Percentiles rank a stretch among this genome's conserved stretches.
phyloP scores from a whole-genome alignment of 2,113 vertebrate genomes.

The Eupsittula cactorum region DNA sequence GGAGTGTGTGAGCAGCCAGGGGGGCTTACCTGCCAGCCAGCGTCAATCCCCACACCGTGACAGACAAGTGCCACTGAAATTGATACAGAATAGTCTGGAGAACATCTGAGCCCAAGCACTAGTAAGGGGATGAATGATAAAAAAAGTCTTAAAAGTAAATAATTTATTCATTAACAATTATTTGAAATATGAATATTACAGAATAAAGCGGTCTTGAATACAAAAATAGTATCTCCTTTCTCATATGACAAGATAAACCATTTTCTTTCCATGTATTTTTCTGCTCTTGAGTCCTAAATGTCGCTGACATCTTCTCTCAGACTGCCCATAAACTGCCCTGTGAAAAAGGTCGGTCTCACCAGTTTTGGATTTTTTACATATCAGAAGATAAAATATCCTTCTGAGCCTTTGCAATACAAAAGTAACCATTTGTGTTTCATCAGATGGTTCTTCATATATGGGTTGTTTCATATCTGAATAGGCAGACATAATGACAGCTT shows the following conservation, averaged over 20 bases:
- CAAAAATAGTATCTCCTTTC: background rate
- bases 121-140: background rate
- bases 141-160: background rate
- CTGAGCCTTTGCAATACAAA: conserved; percentile 33
- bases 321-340: conserved; percentile 24
- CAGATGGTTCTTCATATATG: conserved; percentile 53
- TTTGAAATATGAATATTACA: background rate
- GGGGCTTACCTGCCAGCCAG: background rate
- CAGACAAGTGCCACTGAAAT: background rate
- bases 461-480: conserved; percentile 57
- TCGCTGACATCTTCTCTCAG: background rate
- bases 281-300: conserved; percentile 66
- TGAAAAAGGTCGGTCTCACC: background rate
- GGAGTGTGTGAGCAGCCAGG: background rate
- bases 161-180: background rate
- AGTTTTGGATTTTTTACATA: background rate
- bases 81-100: background rate
- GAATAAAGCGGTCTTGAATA: background rate
- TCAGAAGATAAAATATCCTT: background rate
- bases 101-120: background rate
- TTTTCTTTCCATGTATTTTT: conserved; percentile 50
- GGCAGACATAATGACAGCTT: conserved; percentile 60
- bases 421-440: conserved; percentile 46
- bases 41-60: background rate
- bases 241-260: conserved; percentile 67